A percentile compares a stretch with the other conserved stretches of the same genome.
Evolutionary conservation across 2,113 vertebrate genomes (phyloP).

Genomic region (Bubalus kerabau): DNA sequence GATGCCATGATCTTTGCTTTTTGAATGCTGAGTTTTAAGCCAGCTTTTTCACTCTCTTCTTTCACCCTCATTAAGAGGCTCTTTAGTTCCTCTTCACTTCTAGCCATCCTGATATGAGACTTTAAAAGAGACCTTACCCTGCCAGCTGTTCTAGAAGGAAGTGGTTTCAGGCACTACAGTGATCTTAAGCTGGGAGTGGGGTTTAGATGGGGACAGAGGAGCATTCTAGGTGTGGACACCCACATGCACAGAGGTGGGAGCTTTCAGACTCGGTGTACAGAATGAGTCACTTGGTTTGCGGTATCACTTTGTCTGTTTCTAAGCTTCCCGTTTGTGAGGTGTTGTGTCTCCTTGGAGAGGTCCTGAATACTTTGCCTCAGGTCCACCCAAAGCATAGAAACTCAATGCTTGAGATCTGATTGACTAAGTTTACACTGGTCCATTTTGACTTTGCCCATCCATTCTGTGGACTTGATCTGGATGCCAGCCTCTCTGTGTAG

Average conservation of each 20-base stretch:
- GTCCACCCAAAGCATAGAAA: neutral
- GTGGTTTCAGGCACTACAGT: neutral
- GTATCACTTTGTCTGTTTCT: neutral
- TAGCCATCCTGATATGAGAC: neutral
- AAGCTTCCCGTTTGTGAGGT: neutral
- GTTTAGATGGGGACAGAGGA: no score
- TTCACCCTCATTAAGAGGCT: neutral
- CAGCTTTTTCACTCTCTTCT: neutral
- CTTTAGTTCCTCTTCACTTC: neutral
- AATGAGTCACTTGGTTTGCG: neutral
- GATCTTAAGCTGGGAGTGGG: neutral
- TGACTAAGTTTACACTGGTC: neutral
- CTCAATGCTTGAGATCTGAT: neutral
- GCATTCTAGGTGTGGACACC: neutral
- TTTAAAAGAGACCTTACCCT: neutral
- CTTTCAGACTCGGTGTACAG: neutral
- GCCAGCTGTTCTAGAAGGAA: neutral
- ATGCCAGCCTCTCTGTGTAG: neutral
- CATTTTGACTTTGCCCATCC: neutral
- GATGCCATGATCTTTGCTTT: neutral
- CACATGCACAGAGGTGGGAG: rapidly evolving
- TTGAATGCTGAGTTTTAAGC: neutral
- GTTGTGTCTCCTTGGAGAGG: neutral
- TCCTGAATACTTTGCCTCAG: rapidly evolving
- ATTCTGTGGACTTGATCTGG: neutral